Evolutionary conservation across 1,140 invertebrate genomes (phyloP).

Genomic region (Euwallacea fornicatus): DNA sequence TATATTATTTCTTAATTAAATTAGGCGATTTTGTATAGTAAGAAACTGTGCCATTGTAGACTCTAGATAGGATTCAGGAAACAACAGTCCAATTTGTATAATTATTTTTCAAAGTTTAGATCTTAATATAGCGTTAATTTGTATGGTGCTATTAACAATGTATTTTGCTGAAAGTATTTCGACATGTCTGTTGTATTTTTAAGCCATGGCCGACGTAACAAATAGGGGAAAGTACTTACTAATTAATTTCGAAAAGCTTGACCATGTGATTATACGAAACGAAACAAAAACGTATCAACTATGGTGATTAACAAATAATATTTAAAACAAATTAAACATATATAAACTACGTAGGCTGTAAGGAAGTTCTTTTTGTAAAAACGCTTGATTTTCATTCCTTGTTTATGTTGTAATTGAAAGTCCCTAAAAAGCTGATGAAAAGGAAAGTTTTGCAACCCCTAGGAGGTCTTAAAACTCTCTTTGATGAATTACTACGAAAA

Average conservation of each 20-base stretch:
- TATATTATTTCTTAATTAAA: conserved; percentile 43
- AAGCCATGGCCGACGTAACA: neutral
- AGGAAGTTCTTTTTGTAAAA: conserved; percentile 39
- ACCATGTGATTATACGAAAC: conserved; percentile 51
- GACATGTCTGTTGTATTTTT: conserved; percentile 24
- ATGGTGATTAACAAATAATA: conserved; percentile 51
- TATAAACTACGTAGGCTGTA: conserved; percentile 40
- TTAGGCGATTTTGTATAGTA: conserved; percentile 36
- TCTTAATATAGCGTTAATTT: conserved; percentile 42
- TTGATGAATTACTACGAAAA: conserved; percentile 30
- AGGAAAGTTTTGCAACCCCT: too few species aligned
- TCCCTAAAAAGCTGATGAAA: neutral
- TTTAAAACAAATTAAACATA: conserved; percentile 14
- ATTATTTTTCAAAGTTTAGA: conserved; percentile 31
- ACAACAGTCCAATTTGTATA: conserved; percentile 40
- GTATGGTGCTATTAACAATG: conserved; percentile 47
- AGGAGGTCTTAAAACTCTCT: conserved; percentile 8
- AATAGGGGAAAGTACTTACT: conserved; percentile 13
- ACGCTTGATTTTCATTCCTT: conserved; percentile 37
- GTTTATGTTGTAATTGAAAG: neutral
- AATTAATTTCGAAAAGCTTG: conserved; percentile 31
- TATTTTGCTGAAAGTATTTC: conserved; percentile 38
- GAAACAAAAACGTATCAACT: conserved; percentile 54
- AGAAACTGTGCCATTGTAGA: conserved; percentile 49
- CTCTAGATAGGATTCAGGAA: conserved; percentile 34